A percentile compares a stretch with the other conserved stretches of the same genome.
These are phyloP conservation scores for Ifrita kowaldi DNA, from an alignment of 2,113 vertebrate genomes.

Conservation along the genomic window DNA sequence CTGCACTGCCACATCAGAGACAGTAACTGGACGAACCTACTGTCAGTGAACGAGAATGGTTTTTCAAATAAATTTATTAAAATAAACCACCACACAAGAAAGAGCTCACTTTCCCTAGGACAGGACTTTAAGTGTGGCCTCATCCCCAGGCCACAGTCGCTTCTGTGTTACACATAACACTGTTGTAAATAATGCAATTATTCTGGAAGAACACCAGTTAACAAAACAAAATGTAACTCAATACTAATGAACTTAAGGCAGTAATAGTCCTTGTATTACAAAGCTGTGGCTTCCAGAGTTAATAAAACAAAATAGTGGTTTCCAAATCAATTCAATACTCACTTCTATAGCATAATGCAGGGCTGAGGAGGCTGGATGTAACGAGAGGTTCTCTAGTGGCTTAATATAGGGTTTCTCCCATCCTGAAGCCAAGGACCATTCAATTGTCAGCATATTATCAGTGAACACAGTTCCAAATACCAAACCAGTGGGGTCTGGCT, in stretches of 20 bases:
- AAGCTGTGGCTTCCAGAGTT: not conserved
- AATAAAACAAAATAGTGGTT: not conserved
- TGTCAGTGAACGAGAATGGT: not conserved
- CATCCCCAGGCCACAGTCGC: not conserved
- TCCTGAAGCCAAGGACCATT: constrained; percentile 80
- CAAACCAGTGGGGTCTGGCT: constrained; percentile 74
- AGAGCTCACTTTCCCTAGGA: not conserved
- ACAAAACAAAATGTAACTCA: not conserved
- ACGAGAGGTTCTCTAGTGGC: constrained; percentile 80
- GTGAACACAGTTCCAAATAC: constrained; percentile 86
- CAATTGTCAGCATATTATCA: constrained; percentile 88
- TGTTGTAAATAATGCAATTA: not conserved
- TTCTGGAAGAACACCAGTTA: not conserved
- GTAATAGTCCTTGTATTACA: not conserved
- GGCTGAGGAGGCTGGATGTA: constrained; percentile 81
- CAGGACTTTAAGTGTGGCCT: not conserved
- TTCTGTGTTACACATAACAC: not conserved
- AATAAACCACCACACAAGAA: not conserved
- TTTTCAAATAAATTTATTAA: not conserved
- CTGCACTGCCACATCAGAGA: not conserved
- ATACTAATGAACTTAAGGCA: not conserved
- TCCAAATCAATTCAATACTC: constrained; percentile 28
- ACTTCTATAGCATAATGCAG: constrained; percentile 85
- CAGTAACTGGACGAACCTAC: not conserved
- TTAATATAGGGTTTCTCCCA: constrained; percentile 85